Evolutionary conservation across 2,888 invertebrate genomes (phyloP).

Genomic region (Trisateles emortualis): DNA sequence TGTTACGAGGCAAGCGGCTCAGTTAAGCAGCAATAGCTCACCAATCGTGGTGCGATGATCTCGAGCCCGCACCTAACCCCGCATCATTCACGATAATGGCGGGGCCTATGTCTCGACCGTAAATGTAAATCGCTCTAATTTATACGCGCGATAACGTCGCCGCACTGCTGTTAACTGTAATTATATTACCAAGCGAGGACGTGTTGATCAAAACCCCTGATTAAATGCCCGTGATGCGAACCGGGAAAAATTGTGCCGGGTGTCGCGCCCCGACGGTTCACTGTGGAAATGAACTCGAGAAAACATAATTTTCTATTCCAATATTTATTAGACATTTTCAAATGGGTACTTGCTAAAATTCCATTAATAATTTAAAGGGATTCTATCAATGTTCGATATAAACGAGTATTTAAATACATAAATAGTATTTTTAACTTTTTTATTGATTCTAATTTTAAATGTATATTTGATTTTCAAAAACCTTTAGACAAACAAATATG

Average conservation of each 20-base stretch:
- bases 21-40: constrained; percentile 43
- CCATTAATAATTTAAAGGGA: constrained; percentile 28
- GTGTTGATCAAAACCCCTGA: constrained; percentile 85
- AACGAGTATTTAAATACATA: no score
- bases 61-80: constrained; percentile 73
- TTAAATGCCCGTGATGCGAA: constrained; percentile 74
- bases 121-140: constrained; percentile 86
- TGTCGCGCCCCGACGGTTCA: constrained; percentile 42
- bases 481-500: neutral
- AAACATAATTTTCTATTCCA: constrained; percentile 43
- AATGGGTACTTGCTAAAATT: constrained; percentile 17
- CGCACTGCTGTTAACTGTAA: constrained; percentile 86
- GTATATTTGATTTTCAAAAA: neutral
- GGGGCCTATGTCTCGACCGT: constrained; percentile 80
- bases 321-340: constrained; percentile 45
- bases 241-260: constrained; percentile 65
- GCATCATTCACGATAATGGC: constrained; percentile 83
- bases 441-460: neutral
- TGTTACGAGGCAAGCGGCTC: constrained; percentile 20
- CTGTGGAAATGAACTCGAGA: constrained; percentile 47
- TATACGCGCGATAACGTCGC: constrained; percentile 86
- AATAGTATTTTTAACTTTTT: no score
- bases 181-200: constrained; percentile 85
- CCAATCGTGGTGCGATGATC: constrained; percentile 65
- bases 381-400: constrained; percentile 25